These are phyloP conservation scores for Geococcyx californianus DNA, from an alignment of 2,113 vertebrate species.

Conservation along the genomic window DNA sequence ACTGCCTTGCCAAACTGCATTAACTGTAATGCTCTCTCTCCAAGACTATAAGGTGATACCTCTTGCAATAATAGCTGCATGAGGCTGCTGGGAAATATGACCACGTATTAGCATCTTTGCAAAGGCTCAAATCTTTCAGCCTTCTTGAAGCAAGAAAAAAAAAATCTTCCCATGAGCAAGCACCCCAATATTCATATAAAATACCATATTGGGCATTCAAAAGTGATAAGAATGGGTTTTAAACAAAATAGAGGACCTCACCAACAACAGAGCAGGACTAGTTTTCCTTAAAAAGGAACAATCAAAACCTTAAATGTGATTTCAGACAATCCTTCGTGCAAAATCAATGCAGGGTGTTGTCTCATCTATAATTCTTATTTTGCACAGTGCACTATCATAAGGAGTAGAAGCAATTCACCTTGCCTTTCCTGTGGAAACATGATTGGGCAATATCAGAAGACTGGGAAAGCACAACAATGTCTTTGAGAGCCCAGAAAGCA, in stretches of 20 bases:
- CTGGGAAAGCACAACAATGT: not conserved
- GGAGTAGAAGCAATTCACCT: not conserved
- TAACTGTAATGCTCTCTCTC: not conserved
- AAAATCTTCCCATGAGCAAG: not conserved
- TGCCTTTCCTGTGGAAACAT: not conserved
- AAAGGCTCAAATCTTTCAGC: not conserved
- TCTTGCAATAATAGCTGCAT: conserved; percentile 12
- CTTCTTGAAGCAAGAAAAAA: not conserved
- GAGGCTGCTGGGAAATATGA: not conserved
- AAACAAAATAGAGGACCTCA: not conserved
- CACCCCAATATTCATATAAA: not conserved
- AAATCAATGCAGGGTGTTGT: not conserved
- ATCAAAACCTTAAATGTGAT: not conserved
- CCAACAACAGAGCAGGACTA: not conserved
- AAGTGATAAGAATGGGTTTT: not conserved
- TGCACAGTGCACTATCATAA: not conserved
- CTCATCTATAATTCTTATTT: not conserved
- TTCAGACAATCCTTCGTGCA: not conserved
- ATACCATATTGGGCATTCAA: not conserved
- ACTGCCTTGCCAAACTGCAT: conserved; percentile 12
- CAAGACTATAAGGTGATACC: not conserved
- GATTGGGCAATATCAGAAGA: not conserved
- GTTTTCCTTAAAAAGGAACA: not conserved
- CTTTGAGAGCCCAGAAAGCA: not conserved
- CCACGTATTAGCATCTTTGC: not conserved